These are phyloP conservation scores for Sepiola atlantica DNA, from an alignment of 2,888 invertebrate species.

Conservation along the genomic window DNA sequence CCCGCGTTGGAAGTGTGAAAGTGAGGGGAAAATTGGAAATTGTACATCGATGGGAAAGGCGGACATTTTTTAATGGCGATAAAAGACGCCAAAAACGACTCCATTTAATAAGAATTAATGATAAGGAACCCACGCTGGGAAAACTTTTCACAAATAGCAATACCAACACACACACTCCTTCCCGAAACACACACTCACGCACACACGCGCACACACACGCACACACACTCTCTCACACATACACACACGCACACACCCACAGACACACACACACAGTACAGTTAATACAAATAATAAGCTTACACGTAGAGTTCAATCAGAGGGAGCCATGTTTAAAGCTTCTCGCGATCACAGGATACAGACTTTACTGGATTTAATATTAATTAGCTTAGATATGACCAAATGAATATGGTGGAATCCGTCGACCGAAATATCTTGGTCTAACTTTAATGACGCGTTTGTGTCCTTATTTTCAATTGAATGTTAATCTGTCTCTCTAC, in stretches of 20 bases:
- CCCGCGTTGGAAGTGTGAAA: neutral
- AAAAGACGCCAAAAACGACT: neutral
- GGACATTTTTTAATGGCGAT: neutral
- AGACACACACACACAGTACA: too few relatives aligned
- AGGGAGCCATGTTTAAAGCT: too few relatives aligned
- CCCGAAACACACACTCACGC: neutral
- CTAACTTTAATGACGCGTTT: too few relatives aligned
- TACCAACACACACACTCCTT: neutral
- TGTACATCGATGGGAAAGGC: neutral
- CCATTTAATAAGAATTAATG: neutral
- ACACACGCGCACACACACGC: neutral
- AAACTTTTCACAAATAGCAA: neutral
- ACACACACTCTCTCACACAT: neutral
- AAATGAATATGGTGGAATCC: too few relatives aligned
- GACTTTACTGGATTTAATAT: too few relatives aligned
- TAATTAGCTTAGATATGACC: too few relatives aligned
- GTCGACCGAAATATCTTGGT: too few relatives aligned
- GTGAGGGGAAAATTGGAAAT: neutral
- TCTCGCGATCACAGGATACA: too few relatives aligned
- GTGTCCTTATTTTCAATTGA: too few relatives aligned
- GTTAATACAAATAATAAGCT: too few relatives aligned
- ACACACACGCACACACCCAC: neutral
- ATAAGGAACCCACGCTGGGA: neutral
- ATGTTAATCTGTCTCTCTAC: too few relatives aligned
- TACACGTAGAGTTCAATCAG: too few relatives aligned